Conservation (phyloP, 2,113 vertebrate species). For the Tringa solitaria region DNA sequence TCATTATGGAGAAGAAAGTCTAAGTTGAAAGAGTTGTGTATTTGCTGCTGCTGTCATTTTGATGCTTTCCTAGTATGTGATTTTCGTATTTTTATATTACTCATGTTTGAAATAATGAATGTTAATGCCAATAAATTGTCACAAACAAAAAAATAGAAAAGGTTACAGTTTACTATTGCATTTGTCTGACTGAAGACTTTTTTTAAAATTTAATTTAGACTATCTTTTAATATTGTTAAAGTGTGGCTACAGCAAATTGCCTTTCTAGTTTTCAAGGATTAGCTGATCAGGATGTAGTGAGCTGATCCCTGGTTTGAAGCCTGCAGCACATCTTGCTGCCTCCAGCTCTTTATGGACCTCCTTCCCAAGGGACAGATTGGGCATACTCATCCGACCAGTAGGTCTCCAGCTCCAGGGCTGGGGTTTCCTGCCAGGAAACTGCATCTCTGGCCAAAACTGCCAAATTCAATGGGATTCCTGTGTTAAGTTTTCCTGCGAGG, state of each 20-base stretch:
- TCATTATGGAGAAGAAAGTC: constrained; percentile 16
- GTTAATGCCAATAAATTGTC: neutral
- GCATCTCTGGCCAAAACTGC: neutral
- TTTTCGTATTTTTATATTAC: constrained; percentile 43
- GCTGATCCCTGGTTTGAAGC: neutral
- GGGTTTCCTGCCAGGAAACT: neutral
- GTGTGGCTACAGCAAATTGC: neutral
- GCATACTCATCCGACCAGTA: neutral
- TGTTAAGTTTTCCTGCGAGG: neutral
- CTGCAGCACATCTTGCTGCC: neutral
- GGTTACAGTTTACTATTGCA: neutral
- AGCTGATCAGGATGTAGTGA: neutral
- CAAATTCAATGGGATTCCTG: neutral
- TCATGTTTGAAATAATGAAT: constrained; percentile 24
- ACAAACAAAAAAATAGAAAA: neutral
- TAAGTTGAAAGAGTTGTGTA: constrained; percentile 20
- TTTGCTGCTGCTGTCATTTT: constrained; percentile 15
- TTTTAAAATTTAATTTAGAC: neutral
- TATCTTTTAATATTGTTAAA: neutral
- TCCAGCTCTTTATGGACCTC: neutral
- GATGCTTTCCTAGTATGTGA: constrained; percentile 36
- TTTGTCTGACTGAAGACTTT: neutral
- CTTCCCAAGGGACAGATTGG: neutral
- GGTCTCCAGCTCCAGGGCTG: neutral
- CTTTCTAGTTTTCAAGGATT: neutral